Evolutionary conservation across 2,113 vertebrate species (phyloP).

Genomic region (Pangasianodon hypophthalmus): DNA sequence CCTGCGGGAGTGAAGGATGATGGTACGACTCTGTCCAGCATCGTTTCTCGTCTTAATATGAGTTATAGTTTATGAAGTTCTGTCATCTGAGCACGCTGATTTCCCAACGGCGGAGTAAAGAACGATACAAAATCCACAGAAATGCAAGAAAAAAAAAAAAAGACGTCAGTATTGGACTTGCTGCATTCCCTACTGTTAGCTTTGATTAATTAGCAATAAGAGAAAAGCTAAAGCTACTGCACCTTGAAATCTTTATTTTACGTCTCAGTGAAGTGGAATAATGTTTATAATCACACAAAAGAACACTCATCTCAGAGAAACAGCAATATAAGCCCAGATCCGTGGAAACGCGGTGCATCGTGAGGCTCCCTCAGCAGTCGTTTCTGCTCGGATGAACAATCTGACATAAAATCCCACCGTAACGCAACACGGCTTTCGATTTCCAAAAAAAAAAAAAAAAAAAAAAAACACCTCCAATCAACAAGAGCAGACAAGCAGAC

Average conservation of each 20-base stretch:
- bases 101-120: not conserved
- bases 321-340: slow-evolving; percentile 29
- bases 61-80: not conserved
- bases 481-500: slow-evolving; percentile 22
- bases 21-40: not conserved
- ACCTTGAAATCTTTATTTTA: not conserved
- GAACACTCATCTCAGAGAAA: not conserved
- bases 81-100: not conserved
- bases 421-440: slow-evolving; percentile 14
- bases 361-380: slow-evolving; percentile 41
- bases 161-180: not conserved
- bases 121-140: not conserved
- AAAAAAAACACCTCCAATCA: not conserved
- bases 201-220: slow-evolving; percentile 1
- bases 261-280: not conserved
- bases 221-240: not conserved
- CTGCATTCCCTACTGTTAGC: not conserved
- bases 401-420: slow-evolving; percentile 52
- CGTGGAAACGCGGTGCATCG: slow-evolving; percentile 44
- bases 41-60: not conserved
- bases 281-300: slow-evolving; percentile 30
- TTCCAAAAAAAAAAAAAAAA: not conserved
- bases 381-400: slow-evolving; percentile 49
- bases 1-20: not conserved
- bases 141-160: not conserved